These are phyloP conservation scores for Terebella lapidaria DNA, from an alignment of 2,888 invertebrate species.

Conservation along the genomic window DNA sequence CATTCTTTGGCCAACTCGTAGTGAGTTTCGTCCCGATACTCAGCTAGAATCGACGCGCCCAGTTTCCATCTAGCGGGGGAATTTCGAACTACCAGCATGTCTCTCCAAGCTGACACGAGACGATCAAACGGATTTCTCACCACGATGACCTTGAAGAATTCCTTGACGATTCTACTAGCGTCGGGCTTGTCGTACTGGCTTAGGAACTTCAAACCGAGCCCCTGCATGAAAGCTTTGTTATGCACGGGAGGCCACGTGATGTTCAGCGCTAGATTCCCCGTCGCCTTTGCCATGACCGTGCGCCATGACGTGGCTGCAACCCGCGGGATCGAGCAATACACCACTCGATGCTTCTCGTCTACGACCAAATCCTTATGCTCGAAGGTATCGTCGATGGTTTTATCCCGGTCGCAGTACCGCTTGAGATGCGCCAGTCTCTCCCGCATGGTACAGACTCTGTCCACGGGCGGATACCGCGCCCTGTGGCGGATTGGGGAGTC, in stretches of 20 bases:
- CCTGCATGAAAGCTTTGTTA: not conserved
- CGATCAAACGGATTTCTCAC: not conserved
- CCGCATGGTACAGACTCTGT: not conserved
- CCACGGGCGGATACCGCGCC: not conserved
- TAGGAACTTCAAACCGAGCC: not conserved
- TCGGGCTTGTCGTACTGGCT: not conserved
- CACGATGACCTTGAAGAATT: not conserved
- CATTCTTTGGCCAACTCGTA: not conserved
- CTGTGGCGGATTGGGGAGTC: not conserved
- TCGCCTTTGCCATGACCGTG: not conserved
- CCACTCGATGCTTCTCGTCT: not conserved
- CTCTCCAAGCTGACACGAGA: not conserved
- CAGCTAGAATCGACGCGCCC: not conserved
- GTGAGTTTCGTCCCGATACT: not conserved
- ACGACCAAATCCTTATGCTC: not conserved
- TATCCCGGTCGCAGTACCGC: not conserved
- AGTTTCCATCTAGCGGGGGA: not conserved
- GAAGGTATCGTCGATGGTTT: not conserved
- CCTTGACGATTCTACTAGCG: not conserved
- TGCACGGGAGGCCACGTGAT: not conserved
- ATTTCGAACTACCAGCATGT: not conserved
- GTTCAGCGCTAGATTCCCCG: not conserved
- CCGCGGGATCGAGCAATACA: not conserved
- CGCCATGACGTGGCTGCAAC: not conserved
- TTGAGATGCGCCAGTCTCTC: not conserved